Base-by-base conservation (phyloP, 2,113 vertebrate species). In the Hylia prasina region DNA sequence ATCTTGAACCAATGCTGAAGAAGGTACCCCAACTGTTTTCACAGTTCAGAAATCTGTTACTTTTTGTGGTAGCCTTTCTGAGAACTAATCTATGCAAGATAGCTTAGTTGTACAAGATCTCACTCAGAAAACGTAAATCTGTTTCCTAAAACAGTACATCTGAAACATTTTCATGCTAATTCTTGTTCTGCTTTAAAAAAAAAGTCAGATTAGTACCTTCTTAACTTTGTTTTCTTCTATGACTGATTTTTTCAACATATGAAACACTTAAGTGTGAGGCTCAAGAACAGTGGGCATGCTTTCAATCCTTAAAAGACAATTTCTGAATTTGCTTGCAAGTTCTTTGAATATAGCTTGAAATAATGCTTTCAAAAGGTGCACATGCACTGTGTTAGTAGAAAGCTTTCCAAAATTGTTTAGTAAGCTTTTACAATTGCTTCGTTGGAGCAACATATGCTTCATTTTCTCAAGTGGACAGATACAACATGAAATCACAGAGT, bases 401-500 rank as follows among this genome's bases (percentile, higher is more conserved):
- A 44, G 44, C 47, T 89, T 87, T 71, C 44, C 33, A 53, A 40
- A 89, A 35, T 25, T 80, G 25, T 76, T 82, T 23, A 39, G 6
- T 72, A 56, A 54, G 27, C 16, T 69, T 53, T 9, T 60, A 10
- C 48, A 27, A 1, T 66, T 82, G 40, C 39, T 82, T 82, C 6
- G 22, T 40, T 82, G 27, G 75, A 79, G 47, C 11, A 89, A 33
- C 4, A 5, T 15, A 1, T 56, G 13, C 51, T 78, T 54, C 31
- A 6, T 75, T 73, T 82, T 84, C 47, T n/a, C 2, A 58, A 70
- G 8, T 23, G 15, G 73, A 28, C 8, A 80, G 27, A 42, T 48
- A 25, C 0, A 73, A 65, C 19, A 15, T 0, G 9, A 75, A 57
- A 39, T 50, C 3, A 6, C 35, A 4, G 28, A 27, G 3, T 4